phyloP scores from a whole-genome alignment of 2,113 vertebrate species.

The Nibea coibor region DNA sequence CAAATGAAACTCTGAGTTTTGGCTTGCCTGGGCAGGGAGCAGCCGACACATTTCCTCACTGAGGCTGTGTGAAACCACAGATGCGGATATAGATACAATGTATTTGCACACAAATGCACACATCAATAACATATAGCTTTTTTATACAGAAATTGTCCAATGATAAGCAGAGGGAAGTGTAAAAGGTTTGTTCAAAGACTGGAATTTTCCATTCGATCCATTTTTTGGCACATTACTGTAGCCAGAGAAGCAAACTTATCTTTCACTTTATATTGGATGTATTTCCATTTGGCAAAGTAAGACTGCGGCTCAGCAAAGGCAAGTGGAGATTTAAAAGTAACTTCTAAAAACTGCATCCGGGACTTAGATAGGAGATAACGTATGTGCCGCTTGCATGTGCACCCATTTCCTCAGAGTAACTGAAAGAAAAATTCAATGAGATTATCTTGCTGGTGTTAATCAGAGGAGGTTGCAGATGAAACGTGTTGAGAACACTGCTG shows the following conservation, averaged over 20 bases:
- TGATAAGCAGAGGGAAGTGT: conserved; percentile 4
- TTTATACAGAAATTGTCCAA: conserved; percentile 2
- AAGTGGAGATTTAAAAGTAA: conserved; percentile 8
- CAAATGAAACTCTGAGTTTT: conserved; percentile 64
- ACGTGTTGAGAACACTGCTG: conserved; percentile 23
- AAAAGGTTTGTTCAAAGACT: background rate
- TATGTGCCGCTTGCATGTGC: background rate
- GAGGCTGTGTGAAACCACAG: conserved; percentile 51
- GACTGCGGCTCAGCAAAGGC: background rate
- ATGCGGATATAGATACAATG: conserved; percentile 8
- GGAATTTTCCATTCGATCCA: background rate
- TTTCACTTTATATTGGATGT: background rate
- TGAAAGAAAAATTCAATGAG: background rate
- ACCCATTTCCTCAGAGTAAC: conserved; percentile 7
- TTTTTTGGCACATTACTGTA: background rate
- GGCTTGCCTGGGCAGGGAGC: conserved; percentile 41
- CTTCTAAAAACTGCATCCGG: background rate
- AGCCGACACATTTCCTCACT: conserved; percentile 26
- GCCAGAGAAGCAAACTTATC: background rate
- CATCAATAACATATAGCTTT: background rate
- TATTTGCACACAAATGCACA: conserved; percentile 4
- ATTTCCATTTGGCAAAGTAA: background rate
- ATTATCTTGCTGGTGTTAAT: conserved; percentile 14
- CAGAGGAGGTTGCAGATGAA: conserved; percentile 14
- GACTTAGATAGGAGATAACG: background rate